These are phyloP conservation scores for Agrotis puta DNA, from an alignment of 2,888 invertebrate genomes.

Conservation along the genomic window DNA sequence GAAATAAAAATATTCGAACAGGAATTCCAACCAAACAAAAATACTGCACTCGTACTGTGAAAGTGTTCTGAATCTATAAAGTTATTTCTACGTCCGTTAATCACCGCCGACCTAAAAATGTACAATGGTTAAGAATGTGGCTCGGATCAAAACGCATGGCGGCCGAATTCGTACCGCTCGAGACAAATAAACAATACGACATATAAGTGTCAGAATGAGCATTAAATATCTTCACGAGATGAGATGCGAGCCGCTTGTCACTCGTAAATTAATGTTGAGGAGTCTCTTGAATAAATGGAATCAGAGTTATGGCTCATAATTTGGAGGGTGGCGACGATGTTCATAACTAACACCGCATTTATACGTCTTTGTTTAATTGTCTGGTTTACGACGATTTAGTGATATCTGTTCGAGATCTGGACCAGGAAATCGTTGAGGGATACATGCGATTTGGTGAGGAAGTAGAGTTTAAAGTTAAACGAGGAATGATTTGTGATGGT, in stretches of 20 bases:
- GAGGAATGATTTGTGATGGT: not conserved
- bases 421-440: conserved; percentile 17
- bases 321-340: conserved; percentile 79
- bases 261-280: conserved; percentile 88
- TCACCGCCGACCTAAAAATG: conserved; percentile 75
- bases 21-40: conserved; percentile 47
- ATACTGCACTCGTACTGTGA: conserved; percentile 44
- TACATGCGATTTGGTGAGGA: conserved; percentile 2
- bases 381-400: conserved; percentile 70
- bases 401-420: conserved; percentile 56
- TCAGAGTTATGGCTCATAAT: conserved; percentile 89
- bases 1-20: conserved; percentile 34
- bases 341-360: conserved; percentile 81
- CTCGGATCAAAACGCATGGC: conserved; percentile 79
- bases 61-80: conserved; percentile 70
- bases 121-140: conserved; percentile 76
- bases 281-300: conserved; percentile 87
- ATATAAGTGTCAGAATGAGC: conserved; percentile 88
- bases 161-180: conserved; percentile 81
- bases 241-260: conserved; percentile 86
- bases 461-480: not conserved
- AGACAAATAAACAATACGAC: conserved; percentile 84
- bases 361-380: conserved; percentile 75
- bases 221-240: conserved; percentile 85
- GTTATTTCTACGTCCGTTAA: conserved; percentile 74